These are phyloP conservation scores for Heliconius nattereri DNA, from an alignment of 1,140 invertebrate genomes.

Conservation along the genomic window DNA sequence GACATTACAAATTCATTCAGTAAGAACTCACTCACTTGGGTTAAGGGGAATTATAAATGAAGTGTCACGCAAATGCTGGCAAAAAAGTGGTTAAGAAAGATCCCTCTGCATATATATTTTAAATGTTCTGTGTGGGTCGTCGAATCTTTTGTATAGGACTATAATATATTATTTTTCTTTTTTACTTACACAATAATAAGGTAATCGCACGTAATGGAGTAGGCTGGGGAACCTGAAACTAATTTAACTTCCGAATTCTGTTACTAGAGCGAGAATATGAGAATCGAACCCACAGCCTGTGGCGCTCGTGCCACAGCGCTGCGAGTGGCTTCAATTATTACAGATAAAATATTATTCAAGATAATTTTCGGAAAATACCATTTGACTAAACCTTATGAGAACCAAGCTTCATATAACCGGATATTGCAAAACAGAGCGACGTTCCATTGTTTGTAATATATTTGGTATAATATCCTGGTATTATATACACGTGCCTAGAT, in stretches of 20 bases:
- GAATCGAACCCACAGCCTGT: too few relatives aligned
- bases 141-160: background rate
- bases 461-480: conserved; percentile 23
- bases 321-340: too few relatives aligned
- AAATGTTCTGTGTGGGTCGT: background rate
- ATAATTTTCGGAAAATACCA: background rate
- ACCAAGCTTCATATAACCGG: conserved; percentile 18
- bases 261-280: too few relatives aligned
- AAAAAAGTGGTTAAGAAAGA: conserved; percentile 71
- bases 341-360: background rate
- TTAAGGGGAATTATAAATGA: conserved; percentile 80
- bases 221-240: too few relatives aligned
- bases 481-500: background rate
- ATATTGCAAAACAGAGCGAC: conserved; percentile 30
- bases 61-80: conserved; percentile 67
- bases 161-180: background rate
- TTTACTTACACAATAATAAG: too few relatives aligned
- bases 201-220: too few relatives aligned
- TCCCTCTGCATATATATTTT: conserved; percentile 48
- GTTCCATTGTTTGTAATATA: conserved; percentile 25
- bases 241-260: too few relatives aligned
- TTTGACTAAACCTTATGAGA: conserved; percentile 12
- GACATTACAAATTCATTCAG: conserved; percentile 78
- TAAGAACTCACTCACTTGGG: conserved; percentile 77
- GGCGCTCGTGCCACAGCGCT: too few relatives aligned